Conservation (phyloP, 2,113 vertebrate genomes). For the Poecilia latipinna region DNA sequence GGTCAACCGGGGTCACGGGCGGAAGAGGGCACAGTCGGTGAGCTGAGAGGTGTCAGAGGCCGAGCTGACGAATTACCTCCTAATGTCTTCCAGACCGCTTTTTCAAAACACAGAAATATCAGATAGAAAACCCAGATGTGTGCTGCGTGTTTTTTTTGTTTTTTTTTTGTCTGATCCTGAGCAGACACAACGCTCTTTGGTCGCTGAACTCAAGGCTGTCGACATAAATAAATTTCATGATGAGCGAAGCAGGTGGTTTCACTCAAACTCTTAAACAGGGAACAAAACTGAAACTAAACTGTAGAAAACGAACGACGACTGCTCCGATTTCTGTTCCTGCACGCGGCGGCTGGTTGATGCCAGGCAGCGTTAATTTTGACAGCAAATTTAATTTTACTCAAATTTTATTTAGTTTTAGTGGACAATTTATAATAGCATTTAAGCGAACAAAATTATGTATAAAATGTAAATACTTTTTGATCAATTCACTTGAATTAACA, state of each 20-base stretch:
- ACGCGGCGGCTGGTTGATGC: constrained; percentile 55
- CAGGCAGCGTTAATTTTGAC: background rate
- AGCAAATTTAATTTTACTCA: too few relatives aligned
- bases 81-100: constrained; percentile 71
- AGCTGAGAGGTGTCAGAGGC: constrained; percentile 65
- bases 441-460: too few relatives aligned
- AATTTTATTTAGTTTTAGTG: too few relatives aligned
- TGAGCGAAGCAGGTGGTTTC: constrained; percentile 70
- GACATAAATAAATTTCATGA: constrained; percentile 69
- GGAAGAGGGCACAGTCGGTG: constrained; percentile 55
- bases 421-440: too few relatives aligned
- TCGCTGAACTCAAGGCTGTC: constrained; percentile 68
- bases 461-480: too few relatives aligned
- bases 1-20: constrained; percentile 46
- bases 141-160: background rate
- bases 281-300: constrained; percentile 61
- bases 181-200: constrained; percentile 68
- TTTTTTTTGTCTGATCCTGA: constrained; percentile 56
- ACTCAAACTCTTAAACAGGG: constrained; percentile 62
- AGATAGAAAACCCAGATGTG: constrained; percentile 72
- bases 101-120: constrained; percentile 66
- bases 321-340: constrained; percentile 35
- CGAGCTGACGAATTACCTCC: constrained; percentile 57
- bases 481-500: too few relatives aligned
- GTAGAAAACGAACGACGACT: constrained; percentile 38